Conservation (phyloP, 2,888 invertebrate species). For the Sinelater perroti region DNA sequence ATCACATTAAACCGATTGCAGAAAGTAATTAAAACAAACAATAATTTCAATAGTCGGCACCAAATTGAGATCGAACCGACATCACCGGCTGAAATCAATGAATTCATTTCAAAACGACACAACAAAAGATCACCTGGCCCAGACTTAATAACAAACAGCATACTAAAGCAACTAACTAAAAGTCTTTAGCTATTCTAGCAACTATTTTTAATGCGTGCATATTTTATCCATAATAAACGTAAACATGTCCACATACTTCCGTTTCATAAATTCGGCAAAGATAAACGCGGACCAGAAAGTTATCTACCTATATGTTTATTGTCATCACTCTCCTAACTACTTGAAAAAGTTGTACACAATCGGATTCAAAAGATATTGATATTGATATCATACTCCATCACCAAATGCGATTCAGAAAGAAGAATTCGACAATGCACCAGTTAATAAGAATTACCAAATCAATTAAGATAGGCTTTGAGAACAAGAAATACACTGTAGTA, state of each 20-base stretch:
- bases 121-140: constrained; percentile 30
- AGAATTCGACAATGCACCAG: too few relatives aligned
- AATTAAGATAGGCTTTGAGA: too few relatives aligned
- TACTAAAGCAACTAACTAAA: constrained; percentile 37
- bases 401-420: constrained; percentile 1
- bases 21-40: constrained; percentile 11
- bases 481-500: too few relatives aligned
- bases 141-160: constrained; percentile 27
- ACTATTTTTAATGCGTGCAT: constrained; percentile 24
- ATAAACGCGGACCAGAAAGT: constrained; percentile 31
- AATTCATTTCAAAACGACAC: constrained; percentile 5
- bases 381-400: constrained; percentile 1
- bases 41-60: constrained; percentile 1
- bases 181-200: constrained; percentile 31
- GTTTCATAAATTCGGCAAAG: constrained; percentile 41
- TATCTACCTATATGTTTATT: constrained; percentile 1
- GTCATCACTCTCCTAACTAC: not conserved
- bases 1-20: not conserved
- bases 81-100: constrained; percentile 19
- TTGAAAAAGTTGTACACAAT: not conserved
- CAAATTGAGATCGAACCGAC: constrained; percentile 9
- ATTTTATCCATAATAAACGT: too few relatives aligned
- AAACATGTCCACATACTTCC: constrained; percentile 27
- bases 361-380: not conserved
- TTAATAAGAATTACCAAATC: too few relatives aligned